Base-by-base conservation (phyloP, 92 coral and sea anemone genomes). In the Epizoanthus illoricatus region DNA sequence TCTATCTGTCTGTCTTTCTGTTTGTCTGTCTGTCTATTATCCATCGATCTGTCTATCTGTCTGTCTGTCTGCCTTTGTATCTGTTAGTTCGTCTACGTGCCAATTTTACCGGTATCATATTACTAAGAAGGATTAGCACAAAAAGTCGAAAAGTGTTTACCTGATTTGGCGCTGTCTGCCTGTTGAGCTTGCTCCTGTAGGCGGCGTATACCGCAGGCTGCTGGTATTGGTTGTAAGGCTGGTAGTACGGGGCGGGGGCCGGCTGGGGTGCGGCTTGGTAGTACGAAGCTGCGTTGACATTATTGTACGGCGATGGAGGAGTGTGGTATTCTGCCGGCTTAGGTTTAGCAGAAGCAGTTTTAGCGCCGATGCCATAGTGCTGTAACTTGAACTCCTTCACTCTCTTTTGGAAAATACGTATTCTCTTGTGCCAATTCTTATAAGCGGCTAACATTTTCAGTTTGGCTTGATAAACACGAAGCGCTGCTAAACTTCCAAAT, bases 401-500 rank as follows among this genome's bases (percentile, higher is more conserved):
- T 23, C 82, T 78, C 82, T 78, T 16, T 9, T 78, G 82, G 45
- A 78, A 78, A 45, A 78, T 78, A 43, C 71, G 45, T 13, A 78
- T 78, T 28, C 97, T 80, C 36, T 86, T 85, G 84, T 93, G 94
- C 88, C 92, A 93, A 87, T 93, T 93, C 71, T 93, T 93, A 63
- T 93, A 93, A 5, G 97, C 97, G 20, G 97, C 97, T 47, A 93
- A 81, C 97, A 93, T 93, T 86, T 93, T 90, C 17, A 93, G 87
- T 52, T 93, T 93, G 7, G 97, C 73, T 76, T 92, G 86, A 69
- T 88, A 87, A 17, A 93, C 83, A 19, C 92, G 94, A 17, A 93
- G 84, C 9, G 94, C 92, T 0, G 93, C 81, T 87, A 93, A 16
- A 68, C 86, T 93, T 41, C 97, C 97, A 87, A 93, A 93, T 56